Evolutionary conservation across 2,888 invertebrate species (phyloP), one percentile per base, ranked within the genome.

Genomic region (Athrips mouffetella): DNA sequence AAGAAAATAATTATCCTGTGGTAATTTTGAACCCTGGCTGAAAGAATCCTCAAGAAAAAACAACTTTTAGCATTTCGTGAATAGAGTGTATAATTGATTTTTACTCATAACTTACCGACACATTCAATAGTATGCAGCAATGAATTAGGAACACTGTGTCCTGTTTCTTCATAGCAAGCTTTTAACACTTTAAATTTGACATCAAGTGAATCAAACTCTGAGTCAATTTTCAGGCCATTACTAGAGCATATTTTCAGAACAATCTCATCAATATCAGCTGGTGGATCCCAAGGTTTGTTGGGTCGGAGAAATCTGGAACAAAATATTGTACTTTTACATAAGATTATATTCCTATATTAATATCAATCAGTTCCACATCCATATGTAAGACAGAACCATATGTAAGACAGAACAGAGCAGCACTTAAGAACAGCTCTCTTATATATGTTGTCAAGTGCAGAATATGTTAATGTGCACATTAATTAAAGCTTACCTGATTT

Each of bases 61-160:
- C n/a, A n/a, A n/a, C n/a, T n/a, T n/a, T n/a, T n/a, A n/a, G n/a
- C n/a, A n/a, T n/a, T n/a, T n/a, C n/a, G n/a, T n/a, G n/a, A n/a
- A n/a, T n/a, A n/a, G 25, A 25, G 5, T 25, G 4, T 25, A 25
- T 25, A 25, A 4, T 6, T 25, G 8, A 25, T 25, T 25, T 20
- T 20, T 2, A 15, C 25, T 15, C 31, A 25, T 4, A 47, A 69
- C 88, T 74, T 80, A 93, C 94, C 91, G 45, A 96, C 89, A 44
- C 92, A 93, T 62, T 91, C 90, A 52, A 98, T 92, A 41, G 90
- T 89, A 65, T 93, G 91, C n/a, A 98, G 79, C 45, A 93, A 76
- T 0, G 96, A 95, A 86, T 96, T 98, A 0, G 97, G 96, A 8
- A 98, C 91, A 53, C 90, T 74, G 73, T 97, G 93, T 5, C 93